Percentiles rank a stretch among this genome's conserved stretches.
phyloP scores from a whole-genome alignment of 1,140 invertebrate species.

The Leucophenga varia region DNA sequence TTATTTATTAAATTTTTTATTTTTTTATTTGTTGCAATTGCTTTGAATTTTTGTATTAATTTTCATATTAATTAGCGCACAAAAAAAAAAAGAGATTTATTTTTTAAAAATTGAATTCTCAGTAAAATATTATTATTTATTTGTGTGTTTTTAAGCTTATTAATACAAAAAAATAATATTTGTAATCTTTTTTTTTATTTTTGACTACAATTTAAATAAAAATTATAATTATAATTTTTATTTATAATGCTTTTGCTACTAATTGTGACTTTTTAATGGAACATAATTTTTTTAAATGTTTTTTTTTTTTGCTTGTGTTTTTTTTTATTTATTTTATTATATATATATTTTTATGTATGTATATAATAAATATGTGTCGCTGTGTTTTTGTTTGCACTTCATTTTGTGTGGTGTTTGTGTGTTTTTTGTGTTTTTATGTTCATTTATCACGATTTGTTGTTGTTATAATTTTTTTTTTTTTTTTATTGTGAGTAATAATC shows the following conservation, averaged over 20 bases:
- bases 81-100: conserved; percentile 9
- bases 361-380: not conserved
- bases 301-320: conserved; percentile 7
- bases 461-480: conserved; percentile 15
- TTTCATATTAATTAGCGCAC: not conserved
- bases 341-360: conserved; percentile 15
- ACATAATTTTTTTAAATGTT: too few relatives aligned
- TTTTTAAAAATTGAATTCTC: too few relatives aligned
- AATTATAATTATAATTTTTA: too few relatives aligned
- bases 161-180: too few relatives aligned
- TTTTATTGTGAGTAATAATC: conserved; percentile 18
- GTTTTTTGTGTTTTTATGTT: too few relatives aligned
- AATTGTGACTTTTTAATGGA: too few relatives aligned
- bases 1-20: conserved; percentile 41
- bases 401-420: conserved; percentile 12
- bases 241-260: too few relatives aligned
- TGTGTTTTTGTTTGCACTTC: too few relatives aligned
- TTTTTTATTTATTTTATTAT: conserved; percentile 6
- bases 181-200: too few relatives aligned
- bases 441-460: conserved; percentile 38
- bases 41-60: conserved; percentile 9
- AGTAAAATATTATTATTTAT: too few relatives aligned
- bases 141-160: too few relatives aligned
- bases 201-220: too few relatives aligned
- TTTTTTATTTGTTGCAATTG: conserved; percentile 24